Conservation (phyloP, 2,888 invertebrate species). For the Lysandra coridon region DNA sequence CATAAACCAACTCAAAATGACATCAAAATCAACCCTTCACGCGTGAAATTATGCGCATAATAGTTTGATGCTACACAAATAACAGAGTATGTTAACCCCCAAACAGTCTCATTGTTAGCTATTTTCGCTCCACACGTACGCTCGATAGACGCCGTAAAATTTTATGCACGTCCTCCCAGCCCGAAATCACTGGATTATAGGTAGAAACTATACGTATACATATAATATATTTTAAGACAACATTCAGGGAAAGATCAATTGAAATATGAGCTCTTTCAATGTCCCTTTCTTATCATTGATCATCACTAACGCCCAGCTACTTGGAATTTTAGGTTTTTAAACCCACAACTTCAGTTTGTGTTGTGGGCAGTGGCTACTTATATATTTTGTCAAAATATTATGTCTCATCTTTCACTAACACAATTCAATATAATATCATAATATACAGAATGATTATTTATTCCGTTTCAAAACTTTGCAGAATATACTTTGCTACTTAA, state of each 20-base stretch:
- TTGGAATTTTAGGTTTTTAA: not conserved
- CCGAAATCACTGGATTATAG: constrained; percentile 17
- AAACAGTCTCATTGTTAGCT: constrained; percentile 19
- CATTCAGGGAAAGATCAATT: not conserved
- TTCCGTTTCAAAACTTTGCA: too few species aligned
- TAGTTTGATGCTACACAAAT: constrained; percentile 16
- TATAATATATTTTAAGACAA: not conserved
- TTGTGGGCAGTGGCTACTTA: too few species aligned
- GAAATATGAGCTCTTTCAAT: not conserved
- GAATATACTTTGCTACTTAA: too few species aligned
- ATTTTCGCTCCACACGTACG: constrained; percentile 26
- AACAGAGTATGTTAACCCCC: constrained; percentile 24
- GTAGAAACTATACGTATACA: too few species aligned
- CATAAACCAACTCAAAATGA: not conserved
- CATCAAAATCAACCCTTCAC: not conserved
- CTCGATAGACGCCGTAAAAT: constrained; percentile 15
- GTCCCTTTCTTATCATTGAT: not conserved
- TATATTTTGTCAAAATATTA: too few species aligned
- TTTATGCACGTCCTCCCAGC: constrained; percentile 13
- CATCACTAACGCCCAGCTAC: not conserved
- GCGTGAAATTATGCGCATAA: constrained; percentile 4
- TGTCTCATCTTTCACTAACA: too few species aligned
- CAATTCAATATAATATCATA: too few species aligned
- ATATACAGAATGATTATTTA: too few species aligned
- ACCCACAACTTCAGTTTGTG: not conserved